Evolutionary conservation across 1,140 invertebrate genomes (phyloP).

Genomic region (Drosophila lacteicornis): DNA sequence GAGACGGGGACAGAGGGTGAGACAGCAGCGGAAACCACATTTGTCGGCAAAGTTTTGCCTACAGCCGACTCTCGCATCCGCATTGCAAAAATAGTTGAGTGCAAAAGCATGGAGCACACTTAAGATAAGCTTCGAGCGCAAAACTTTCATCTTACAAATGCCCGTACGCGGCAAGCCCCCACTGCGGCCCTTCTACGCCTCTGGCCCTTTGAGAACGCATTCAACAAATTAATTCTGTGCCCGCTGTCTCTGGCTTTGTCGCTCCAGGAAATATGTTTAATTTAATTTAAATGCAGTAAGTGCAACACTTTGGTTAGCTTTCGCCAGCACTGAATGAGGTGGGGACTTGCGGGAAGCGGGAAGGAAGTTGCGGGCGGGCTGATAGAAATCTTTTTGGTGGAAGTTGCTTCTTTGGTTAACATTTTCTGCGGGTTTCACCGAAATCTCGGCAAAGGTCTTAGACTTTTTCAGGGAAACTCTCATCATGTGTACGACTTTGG

Average conservation of each 20-base stretch:
- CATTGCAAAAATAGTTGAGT: constrained; percentile 73
- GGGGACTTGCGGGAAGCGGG: background rate
- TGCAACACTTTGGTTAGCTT: constrained; percentile 80
- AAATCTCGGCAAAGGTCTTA: constrained; percentile 12
- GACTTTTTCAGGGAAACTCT: background rate
- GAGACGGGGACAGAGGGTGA: constrained; percentile 12
- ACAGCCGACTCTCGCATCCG: constrained; percentile 46
- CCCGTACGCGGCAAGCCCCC: constrained; percentile 23
- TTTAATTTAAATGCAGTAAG: constrained; percentile 82
- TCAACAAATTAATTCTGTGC: constrained; percentile 80
- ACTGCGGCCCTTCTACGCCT: background rate
- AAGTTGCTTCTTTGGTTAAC: constrained; percentile 27
- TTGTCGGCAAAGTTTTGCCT: constrained; percentile 79
- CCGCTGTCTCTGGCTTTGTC: constrained; percentile 56
- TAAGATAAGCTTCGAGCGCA: constrained; percentile 78
- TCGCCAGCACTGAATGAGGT: constrained; percentile 19
- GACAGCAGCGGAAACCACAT: constrained; percentile 71
- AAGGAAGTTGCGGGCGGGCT: background rate
- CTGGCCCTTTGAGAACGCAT: constrained; percentile 43
- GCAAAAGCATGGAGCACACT: constrained; percentile 80
- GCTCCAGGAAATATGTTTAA: constrained; percentile 82
- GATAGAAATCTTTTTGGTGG: constrained; percentile 21
- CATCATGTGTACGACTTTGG: constrained; percentile 14
- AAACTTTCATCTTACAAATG: constrained; percentile 83
- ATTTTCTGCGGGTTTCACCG: constrained; percentile 29